A percentile compares a stretch with the other conserved stretches of the same genome.
Conservation (phyloP, 1,140 invertebrate species). For the Rhopalosiphum maidis region DNA sequence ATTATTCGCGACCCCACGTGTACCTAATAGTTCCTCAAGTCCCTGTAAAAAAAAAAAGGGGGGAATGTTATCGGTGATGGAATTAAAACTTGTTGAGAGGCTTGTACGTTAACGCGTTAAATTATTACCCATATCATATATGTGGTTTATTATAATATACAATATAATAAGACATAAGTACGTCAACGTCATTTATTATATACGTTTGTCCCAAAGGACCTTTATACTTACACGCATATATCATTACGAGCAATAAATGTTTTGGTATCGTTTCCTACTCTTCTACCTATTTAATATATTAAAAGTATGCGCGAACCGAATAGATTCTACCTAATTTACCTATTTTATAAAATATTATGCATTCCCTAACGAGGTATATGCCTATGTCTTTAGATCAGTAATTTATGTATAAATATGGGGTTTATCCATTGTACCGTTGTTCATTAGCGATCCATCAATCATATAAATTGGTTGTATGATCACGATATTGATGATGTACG, state of each 20-base stretch:
- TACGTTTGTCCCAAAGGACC: background rate
- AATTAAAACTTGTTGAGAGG: background rate
- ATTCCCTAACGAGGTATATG: background rate
- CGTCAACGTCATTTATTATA: background rate
- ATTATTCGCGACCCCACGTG: slow-evolving; percentile 59
- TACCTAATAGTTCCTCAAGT: background rate
- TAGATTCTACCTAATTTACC: background rate
- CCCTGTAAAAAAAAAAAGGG: background rate
- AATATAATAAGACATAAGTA: background rate
- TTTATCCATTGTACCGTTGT: background rate
- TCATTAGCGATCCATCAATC: background rate
- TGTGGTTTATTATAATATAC: background rate
- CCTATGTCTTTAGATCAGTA: background rate
- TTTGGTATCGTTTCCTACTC: background rate
- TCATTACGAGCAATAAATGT: slow-evolving; percentile 13
- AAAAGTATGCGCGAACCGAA: background rate
- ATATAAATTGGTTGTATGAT: background rate
- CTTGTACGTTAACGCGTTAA: background rate
- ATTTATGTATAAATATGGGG: background rate
- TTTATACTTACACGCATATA: background rate
- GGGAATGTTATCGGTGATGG: background rate
- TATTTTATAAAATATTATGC: no score
- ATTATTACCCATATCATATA: background rate
- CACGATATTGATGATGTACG: background rate
- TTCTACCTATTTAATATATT: background rate